Conservation (phyloP, 92 coral and sea anemone genomes). For the Pocillopora meandrina region DNA sequence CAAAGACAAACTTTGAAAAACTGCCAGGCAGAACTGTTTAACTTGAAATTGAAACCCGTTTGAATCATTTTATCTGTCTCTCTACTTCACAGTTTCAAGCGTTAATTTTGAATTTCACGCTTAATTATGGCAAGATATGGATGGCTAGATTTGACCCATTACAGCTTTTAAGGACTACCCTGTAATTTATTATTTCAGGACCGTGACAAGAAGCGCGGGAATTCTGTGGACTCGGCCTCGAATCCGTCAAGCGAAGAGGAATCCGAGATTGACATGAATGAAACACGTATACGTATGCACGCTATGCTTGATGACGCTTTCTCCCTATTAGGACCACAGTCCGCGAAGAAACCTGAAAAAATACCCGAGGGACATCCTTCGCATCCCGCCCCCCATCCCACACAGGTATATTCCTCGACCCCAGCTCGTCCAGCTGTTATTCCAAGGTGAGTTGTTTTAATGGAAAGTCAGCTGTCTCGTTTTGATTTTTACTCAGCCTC, state of each 20-base stretch:
- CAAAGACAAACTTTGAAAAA: too few species aligned
- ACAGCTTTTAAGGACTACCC: too few species aligned
- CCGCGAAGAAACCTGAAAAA: slow-evolving; percentile 58
- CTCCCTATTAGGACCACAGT: slow-evolving; percentile 76
- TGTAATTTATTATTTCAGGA: background rate
- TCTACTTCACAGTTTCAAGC: too few species aligned
- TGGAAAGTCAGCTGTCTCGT: too few species aligned
- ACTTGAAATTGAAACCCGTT: too few species aligned
- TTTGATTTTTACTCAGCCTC: too few species aligned
- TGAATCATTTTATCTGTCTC: too few species aligned
- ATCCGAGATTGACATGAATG: slow-evolving; percentile 93
- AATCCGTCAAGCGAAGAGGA: slow-evolving; percentile 60
- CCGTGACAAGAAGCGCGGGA: slow-evolving; percentile 25
- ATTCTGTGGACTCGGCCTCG: slow-evolving; percentile 43
- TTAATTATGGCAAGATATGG: too few species aligned
- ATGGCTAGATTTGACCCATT: too few species aligned
- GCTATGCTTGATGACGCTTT: slow-evolving; percentile 94
- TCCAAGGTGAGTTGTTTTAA: slow-evolving; percentile 41
- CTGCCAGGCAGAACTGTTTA: too few species aligned
- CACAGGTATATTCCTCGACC: slow-evolving; percentile 19
- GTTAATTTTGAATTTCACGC: too few species aligned
- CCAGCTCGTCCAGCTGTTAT: slow-evolving; percentile 58
- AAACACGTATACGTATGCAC: slow-evolving; percentile 95
- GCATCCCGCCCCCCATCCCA: slow-evolving; percentile 24
- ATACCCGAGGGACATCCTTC: slow-evolving; percentile 50